phyloP scores from a whole-genome alignment of 2,113 vertebrate genomes.

The Percopsis transmontana region DNA sequence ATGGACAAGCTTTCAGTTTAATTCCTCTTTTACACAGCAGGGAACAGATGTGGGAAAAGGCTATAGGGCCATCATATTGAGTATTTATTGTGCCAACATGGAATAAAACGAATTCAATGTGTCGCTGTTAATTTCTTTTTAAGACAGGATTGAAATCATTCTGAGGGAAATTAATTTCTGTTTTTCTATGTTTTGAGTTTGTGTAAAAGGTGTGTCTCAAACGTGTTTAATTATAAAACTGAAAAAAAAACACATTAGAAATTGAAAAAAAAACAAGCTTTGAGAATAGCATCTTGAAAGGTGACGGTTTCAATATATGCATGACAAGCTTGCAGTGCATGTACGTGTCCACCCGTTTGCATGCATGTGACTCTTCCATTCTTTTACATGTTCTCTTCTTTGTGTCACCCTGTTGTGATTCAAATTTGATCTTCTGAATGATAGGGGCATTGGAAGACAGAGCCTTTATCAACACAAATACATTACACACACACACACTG shows the following conservation, averaged over 20 bases:
- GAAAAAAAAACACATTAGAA: too few species aligned
- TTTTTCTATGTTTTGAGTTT: too few species aligned
- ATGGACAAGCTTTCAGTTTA: constrained; percentile 15
- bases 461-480: background rate
- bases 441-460: background rate
- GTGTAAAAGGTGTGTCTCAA: too few species aligned
- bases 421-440: background rate
- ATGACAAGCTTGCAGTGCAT: too few species aligned
- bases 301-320: background rate
- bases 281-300: background rate
- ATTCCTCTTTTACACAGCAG: constrained; percentile 43
- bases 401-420: background rate
- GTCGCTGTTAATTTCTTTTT: too few species aligned
- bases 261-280: background rate
- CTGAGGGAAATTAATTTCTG: too few species aligned
- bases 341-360: too few species aligned
- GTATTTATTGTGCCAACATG: background rate
- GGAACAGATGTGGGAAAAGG: constrained; percentile 11
- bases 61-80: background rate
- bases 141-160: too few species aligned
- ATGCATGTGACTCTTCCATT: background rate
- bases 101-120: too few species aligned
- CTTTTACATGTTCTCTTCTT: background rate
- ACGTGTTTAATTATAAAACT: too few species aligned
- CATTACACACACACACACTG: constrained; percentile 1